Evolutionary conservation across 2,113 vertebrate species (phyloP), one percentile per base, ranked within the genome.

Genomic region (Indicator maculatus): DNA sequence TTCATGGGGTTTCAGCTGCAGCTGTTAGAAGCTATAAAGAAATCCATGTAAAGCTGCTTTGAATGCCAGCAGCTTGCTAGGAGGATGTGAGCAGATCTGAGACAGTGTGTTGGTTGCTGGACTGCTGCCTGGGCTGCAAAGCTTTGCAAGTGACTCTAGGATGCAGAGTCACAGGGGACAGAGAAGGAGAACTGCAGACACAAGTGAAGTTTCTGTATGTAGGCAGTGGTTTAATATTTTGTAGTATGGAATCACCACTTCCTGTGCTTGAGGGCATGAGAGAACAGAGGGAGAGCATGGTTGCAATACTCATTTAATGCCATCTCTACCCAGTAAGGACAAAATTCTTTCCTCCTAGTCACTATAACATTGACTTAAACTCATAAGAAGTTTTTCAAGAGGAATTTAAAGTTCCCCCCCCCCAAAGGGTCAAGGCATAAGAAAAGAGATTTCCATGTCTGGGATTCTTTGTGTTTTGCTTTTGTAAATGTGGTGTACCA

Each of bases 401-500:
- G 45, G 95, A 89, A 96, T 96, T 97, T 97, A 96, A 96, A 70
- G 70, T 74, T 88, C 12, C 7, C 12, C 50, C 50, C 13, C 12
- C 4, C 94, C 94, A 91, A 95, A 91, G 82, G 93, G 92, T 78
- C 69, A 96, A 96, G 94, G 74, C 92, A 69, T 97, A 97, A 96
- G 82, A 90, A 95, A 93, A 97, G 86, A 96, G 94, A 94, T 83
- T 88, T 93, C 88, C 1, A 0, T 53, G 50, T 95, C 97, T 96
- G 92, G 63, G 91, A 65, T 61, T 83, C 53, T 83, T 38, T 47
- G 58, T 95, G 91, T 96, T 93, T 96, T 87, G 75, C 89, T 96
- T 97, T 93, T 97, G 78, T 98, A 97, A 94, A 95, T 97, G 96
- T 97, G 96, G 93, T 96, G 91, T 95, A 94, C 94, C 96, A 97